A percentile compares a stretch with the other conserved stretches of the same genome.
These are phyloP conservation scores for Chrysolina americana DNA, from an alignment of 2,888 invertebrate species.

Conservation along the genomic window DNA sequence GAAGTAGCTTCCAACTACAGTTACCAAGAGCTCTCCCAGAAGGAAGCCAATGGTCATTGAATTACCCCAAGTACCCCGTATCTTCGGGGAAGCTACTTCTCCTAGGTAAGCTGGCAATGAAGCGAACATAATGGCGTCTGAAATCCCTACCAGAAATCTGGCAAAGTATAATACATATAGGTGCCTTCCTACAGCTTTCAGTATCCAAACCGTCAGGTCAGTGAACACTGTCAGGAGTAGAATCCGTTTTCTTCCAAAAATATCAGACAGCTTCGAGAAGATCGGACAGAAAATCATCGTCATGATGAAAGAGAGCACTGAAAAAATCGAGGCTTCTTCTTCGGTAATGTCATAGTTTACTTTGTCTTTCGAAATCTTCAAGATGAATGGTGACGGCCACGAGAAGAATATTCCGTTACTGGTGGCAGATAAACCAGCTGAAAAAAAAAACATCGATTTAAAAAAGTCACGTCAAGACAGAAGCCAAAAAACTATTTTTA, in stretches of 20 bases:
- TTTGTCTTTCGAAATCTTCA: constrained; percentile 59
- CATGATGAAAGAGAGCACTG: constrained; percentile 60
- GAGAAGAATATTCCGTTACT: constrained; percentile 53
- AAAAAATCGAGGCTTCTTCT: constrained; percentile 63
- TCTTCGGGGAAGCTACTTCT: constrained; percentile 60
- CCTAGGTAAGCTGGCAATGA: constrained; percentile 60
- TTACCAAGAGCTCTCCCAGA: constrained; percentile 59
- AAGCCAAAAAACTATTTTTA: no score
- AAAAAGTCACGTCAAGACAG: no score
- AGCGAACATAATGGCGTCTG: constrained; percentile 56
- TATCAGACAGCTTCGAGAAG: constrained; percentile 57
- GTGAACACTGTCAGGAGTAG: constrained; percentile 58
- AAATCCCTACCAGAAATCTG: constrained; percentile 57
- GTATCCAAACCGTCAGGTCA: constrained; percentile 55
- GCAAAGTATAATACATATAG: constrained; percentile 60
- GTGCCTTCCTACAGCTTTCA: constrained; percentile 54
- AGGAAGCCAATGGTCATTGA: constrained; percentile 53
- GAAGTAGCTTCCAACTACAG: constrained; percentile 72
- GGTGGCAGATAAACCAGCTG: constrained; percentile 52
- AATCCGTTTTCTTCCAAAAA: constrained; percentile 60
- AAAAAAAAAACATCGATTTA: no score
- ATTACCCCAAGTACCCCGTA: constrained; percentile 63
- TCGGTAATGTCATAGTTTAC: constrained; percentile 58
- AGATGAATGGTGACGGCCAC: constrained; percentile 64
- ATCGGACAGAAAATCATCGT: constrained; percentile 54